Conservation (phyloP, 2,888 invertebrate species). For the Dicranocentrus wangi region DNA sequence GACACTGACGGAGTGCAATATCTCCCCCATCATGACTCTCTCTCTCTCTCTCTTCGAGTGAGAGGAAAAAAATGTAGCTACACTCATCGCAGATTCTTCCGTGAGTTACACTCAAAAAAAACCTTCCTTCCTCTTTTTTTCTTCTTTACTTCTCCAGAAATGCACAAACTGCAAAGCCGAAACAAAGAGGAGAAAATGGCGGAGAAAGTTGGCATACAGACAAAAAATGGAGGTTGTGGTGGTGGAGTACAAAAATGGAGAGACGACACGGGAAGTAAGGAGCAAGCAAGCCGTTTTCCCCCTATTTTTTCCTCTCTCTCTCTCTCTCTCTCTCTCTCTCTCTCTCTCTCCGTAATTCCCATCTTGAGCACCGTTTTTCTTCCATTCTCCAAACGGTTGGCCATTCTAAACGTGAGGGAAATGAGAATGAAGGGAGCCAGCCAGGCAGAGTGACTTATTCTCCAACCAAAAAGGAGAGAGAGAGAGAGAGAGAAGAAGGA, state of each 20-base stretch:
- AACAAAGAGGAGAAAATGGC: constrained; percentile 12
- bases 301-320: constrained; percentile 38
- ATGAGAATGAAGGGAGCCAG: constrained; percentile 52
- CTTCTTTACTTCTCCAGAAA: too few species aligned
- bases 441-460: constrained; percentile 32
- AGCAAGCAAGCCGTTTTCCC: constrained; percentile 34
- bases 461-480: background rate
- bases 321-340: constrained; percentile 34
- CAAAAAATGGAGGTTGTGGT: constrained; percentile 51
- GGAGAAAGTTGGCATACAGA: constrained; percentile 55
- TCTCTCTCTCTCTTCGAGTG: background rate
- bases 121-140: too few species aligned
- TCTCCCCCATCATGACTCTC: background rate
- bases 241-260: constrained; percentile 11
- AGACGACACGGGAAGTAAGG: background rate
- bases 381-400: constrained; percentile 64
- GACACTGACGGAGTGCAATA: constrained; percentile 41
- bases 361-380: constrained; percentile 59
- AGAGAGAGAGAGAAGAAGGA: background rate
- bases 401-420: constrained; percentile 63
- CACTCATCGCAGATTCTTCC: too few species aligned
- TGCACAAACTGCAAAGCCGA: too few species aligned
- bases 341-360: constrained; percentile 58
- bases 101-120: too few species aligned
- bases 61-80: too few species aligned